Percentiles rank a stretch among this genome's conserved stretches.
These are phyloP conservation scores for Caenorhabditis inopinata DNA, from an alignment of 1,140 invertebrate species.

Conservation along the genomic window DNA sequence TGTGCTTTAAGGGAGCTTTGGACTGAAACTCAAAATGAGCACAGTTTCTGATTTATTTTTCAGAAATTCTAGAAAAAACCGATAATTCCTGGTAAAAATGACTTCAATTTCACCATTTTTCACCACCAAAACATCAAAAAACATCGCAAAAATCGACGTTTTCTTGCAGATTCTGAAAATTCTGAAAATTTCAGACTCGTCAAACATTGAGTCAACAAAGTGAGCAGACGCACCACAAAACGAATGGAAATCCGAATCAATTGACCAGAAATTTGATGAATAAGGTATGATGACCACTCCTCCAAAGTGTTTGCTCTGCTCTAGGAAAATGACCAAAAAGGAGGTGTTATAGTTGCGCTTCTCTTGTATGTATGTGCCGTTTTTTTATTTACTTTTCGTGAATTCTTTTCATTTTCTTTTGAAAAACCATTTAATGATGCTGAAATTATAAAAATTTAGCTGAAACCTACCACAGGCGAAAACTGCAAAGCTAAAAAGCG, in stretches of 20 bases:
- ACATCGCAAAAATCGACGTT: neutral
- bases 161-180: no score
- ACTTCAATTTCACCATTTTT: neutral
- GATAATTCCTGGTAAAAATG: neutral
- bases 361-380: no score
- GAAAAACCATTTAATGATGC: no score
- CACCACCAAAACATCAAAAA: neutral
- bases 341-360: no score
- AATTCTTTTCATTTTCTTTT: no score
- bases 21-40: no score
- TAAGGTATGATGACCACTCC: slow-evolving; percentile 5
- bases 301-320: neutral
- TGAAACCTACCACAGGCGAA: no score
- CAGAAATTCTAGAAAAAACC: slow-evolving; percentile 28
- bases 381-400: no score
- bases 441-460: no score
- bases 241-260: slow-evolving; percentile 2
- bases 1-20: no score
- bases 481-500: no score
- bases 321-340: neutral
- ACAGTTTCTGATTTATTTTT: slow-evolving; percentile 11
- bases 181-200: slow-evolving; percentile 6
- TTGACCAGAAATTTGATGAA: slow-evolving; percentile 31
- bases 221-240: slow-evolving; percentile 5
- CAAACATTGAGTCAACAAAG: neutral